Evolutionary conservation across 2,797 vertebrate species (phyloP), one percentile per base, ranked within the genome.

Genomic region (Carapus acus): DNA sequence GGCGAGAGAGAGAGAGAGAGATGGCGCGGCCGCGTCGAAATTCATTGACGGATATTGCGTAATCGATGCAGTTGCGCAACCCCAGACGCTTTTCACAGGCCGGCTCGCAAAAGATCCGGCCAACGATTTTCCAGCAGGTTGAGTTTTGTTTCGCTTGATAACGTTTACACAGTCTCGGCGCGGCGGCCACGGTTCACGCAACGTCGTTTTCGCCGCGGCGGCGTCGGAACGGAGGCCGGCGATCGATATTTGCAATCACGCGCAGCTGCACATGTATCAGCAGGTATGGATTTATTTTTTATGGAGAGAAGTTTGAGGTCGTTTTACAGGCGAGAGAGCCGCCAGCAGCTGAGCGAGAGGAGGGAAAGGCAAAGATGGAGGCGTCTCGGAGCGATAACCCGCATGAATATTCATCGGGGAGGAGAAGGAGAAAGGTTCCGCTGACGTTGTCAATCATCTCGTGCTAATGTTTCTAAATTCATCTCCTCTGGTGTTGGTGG

Each of bases 211-310:
- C n/a, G n/a, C n/a, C n/a, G 67, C 48, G 61, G 50, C 40, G 34
- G 29, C 73, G 62, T 68, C 62, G 64, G 52, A 74, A 73, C 67
- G 77, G 54, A 64, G 63, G 43, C 60, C 24, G 42, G 29, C 19
- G 18, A 80, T 85, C 79, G 60, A 85, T 85, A 81, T 42, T 55
- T 62, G 37, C 64, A 79, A 63, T 82, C 58, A 80, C 76, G 77
- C 69, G 31, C 62, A 64, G 58, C 55, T 13, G 50, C 56, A 71
- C 56, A 49, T 53, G 47, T 67, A 71, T 84, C 54, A 64, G 52
- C 44, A 46, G 23, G 39, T 69, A 72, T 72, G 46, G 66, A 72
- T 72, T 70, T 78, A 37, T 58, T 46, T 63, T 59, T 78, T 62
- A 76, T 53, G 44, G 53, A 36, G 38, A 43, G 21, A 60, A 78